Evolutionary conservation across 2,888 invertebrate genomes (phyloP), one percentile per base, ranked within the genome.

Genomic region (Chironomus riparius): DNA sequence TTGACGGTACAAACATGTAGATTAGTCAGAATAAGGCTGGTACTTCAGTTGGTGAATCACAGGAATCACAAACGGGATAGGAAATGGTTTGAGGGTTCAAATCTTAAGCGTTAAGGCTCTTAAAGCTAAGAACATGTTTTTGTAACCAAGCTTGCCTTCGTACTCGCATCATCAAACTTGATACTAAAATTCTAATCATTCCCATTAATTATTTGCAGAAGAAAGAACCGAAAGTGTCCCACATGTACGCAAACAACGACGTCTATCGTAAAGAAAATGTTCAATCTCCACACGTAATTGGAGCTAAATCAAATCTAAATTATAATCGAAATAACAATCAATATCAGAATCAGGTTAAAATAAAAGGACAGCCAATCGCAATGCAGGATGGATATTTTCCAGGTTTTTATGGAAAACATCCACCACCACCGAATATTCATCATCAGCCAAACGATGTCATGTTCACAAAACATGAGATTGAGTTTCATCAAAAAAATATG

Each of bases 181-280:
- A 38, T 10, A 38, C 7, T 2, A 1, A 38, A 38, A 10, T 38
- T 38, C 38, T 24, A 65, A 21, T 13, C 1, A 65, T 65, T 65
- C 13, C 21, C 21, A 0, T 18, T 21, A 62, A 65, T 24, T 24
- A 1, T 3, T 65, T 65, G 6, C 65, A 84, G 77, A 65, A 65
- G 21, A 84, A 84, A 78, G 82, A 83, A 22, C 82, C 84, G 12
- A 81, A 83, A 13, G 83, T 83, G 78, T 80, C 80, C 68, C 81
- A 83, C 18, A 81, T 82, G 2, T 83, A 82, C 76, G 78, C 78
- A 71, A 83, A 81, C 77, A 83, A 82, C 73, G 84, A 85, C 73
- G 79, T 79, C 10, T 79, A 78, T 68, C 75, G 79, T 12, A 77
- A 78, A 4, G 79, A 79, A 38, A 76, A 77, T 28, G 78, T 78